Conservation (phyloP, 2,888 invertebrate species). For the Lycaena phlaeas region DNA sequence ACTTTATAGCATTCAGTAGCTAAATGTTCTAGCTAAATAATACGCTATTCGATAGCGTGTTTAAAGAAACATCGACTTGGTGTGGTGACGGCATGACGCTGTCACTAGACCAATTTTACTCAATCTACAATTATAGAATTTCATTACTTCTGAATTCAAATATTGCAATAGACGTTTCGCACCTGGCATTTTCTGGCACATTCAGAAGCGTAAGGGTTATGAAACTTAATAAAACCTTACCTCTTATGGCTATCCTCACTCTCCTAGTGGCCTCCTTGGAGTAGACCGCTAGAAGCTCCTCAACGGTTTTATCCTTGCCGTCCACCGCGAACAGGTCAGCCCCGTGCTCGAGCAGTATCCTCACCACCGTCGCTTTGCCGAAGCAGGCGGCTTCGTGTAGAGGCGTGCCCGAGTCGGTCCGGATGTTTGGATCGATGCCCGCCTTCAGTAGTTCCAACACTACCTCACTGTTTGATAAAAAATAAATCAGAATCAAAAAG, state of each 20-base stretch:
- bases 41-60: no score
- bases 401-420: constrained; percentile 90
- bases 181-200: no score
- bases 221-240: constrained; percentile 61
- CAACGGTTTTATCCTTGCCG: constrained; percentile 85
- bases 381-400: constrained; percentile 95
- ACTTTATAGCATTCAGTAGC: no score
- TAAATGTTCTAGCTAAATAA: no score
- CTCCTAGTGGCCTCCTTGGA: constrained; percentile 91
- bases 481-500: not conserved
- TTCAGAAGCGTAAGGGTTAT: no score
- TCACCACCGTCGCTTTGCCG: constrained; percentile 91
- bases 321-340: constrained; percentile 88
- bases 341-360: constrained; percentile 84
- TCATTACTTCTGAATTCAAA: no score
- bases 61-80: no score
- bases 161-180: no score
- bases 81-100: no score
- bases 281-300: constrained; percentile 89
- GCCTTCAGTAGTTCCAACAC: constrained; percentile 87
- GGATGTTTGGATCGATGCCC: constrained; percentile 90
- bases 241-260: constrained; percentile 87
- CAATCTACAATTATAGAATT: no score
- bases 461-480: constrained; percentile 74
- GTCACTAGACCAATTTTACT: no score